These are phyloP conservation scores for Stigmatopora nigra DNA, from an alignment of 2,113 vertebrate species.

Conservation along the genomic window DNA sequence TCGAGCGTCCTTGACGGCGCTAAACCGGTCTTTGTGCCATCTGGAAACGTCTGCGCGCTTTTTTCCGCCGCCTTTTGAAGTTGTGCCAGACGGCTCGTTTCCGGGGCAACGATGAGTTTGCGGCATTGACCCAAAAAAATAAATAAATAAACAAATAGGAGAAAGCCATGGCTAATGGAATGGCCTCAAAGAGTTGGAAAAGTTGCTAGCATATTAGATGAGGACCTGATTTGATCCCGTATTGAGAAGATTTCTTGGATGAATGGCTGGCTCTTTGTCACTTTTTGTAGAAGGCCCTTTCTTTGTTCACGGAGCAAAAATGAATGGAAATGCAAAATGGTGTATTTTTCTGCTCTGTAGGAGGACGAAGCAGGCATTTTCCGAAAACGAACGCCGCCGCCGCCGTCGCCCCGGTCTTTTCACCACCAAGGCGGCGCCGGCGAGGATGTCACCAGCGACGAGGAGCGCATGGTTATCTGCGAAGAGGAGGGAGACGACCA, in stretches of 20 bases:
- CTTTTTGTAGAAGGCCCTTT: too few relatives aligned
- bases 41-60: conserved; percentile 50
- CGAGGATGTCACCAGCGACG: conserved; percentile 86
- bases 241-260: too few relatives aligned
- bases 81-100: conserved; percentile 19
- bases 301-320: too few relatives aligned
- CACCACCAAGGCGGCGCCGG: conserved; percentile 70
- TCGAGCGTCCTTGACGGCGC: conserved; percentile 22
- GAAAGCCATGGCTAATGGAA: too few relatives aligned
- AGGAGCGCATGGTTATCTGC: conserved; percentile 87
- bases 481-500: conserved; percentile 84
- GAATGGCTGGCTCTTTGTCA: too few relatives aligned
- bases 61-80: conserved; percentile 43
- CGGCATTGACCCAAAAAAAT: too few relatives aligned
- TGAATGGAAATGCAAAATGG: too few relatives aligned
- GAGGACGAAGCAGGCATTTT: conserved; percentile 51
- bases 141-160: too few relatives aligned
- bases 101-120: conserved; percentile 25
- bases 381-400: conserved; percentile 34
- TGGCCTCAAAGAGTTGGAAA: too few relatives aligned
- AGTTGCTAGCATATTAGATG: too few relatives aligned
- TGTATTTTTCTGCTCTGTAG: conserved; percentile 29
- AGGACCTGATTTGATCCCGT: too few relatives aligned
- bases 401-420: conserved; percentile 45
- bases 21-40: conserved; percentile 30